Percentiles rank a stretch among this genome's conserved stretches.
phyloP scores from a whole-genome alignment of 2,888 invertebrate genomes.

The Cyaniris semiargus region DNA sequence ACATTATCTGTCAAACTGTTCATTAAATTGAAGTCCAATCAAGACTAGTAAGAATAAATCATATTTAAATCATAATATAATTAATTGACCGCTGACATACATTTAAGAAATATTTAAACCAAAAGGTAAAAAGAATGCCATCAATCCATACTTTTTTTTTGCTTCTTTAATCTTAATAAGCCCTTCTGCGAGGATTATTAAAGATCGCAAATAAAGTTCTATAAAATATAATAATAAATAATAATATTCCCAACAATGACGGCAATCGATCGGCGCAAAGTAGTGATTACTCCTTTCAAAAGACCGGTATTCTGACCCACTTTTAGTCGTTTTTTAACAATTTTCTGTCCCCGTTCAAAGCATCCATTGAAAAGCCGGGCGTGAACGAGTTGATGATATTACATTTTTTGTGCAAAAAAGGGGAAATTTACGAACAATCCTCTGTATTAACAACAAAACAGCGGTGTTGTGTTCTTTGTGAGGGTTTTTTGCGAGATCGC shows the following conservation, averaged over 20 bases:
- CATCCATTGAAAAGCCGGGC: conserved; percentile 78
- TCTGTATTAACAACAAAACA: conserved; percentile 78
- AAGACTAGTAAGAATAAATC: no score
- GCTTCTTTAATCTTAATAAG: not conserved
- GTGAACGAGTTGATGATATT: conserved; percentile 82
- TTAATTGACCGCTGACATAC: no score
- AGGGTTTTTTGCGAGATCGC: conserved; percentile 74
- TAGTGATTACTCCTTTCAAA: conserved; percentile 79
- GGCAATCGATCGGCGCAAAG: conserved; percentile 76
- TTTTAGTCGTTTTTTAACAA: conserved; percentile 78
- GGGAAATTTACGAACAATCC: conserved; percentile 78
- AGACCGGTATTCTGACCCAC: conserved; percentile 80
- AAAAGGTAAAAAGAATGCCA: no score
- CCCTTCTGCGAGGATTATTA: not conserved
- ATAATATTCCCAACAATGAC: conserved; percentile 58
- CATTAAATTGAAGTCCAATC: no score
- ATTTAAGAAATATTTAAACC: no score
- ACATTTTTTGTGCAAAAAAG: conserved; percentile 70
- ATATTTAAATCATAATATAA: no score
- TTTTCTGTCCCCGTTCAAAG: conserved; percentile 73
- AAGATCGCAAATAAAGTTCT: conserved; percentile 20
- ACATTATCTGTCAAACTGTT: no score
- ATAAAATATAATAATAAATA: conserved; percentile 20
- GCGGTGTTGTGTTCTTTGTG: conserved; percentile 73
- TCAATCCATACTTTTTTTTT: no score